Base-by-base conservation (phyloP, 2,113 vertebrate species). In the Caracal caracal region DNA sequence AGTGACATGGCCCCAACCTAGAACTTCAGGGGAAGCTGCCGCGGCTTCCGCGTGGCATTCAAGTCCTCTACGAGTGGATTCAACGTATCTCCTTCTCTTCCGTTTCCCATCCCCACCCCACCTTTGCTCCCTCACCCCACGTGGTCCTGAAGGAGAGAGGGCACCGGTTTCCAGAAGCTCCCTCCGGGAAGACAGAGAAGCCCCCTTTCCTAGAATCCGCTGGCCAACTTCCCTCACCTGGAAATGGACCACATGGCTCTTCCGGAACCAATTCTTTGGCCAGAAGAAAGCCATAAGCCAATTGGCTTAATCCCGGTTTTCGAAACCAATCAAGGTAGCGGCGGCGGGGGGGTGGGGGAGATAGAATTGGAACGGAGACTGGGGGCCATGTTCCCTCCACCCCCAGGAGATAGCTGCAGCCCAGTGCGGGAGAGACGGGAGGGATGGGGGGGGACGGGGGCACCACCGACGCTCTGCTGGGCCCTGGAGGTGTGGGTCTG, bases 41-140 rank as follows among this genome's bases (percentile, higher is more conserved):
- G 56, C 22, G 12, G 43, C 51, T n/a, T 63, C 71, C 1, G 51
- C 1, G 0, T 3, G 12, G 13, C 17, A 0, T 17, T 37, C 17
- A 2, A 0, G 2, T 51, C 35, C 30, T 15, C 47, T 20, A 5
- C 5, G 0, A 0, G 17, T 22, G 71, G 47, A 5, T 47, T 40
- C 37, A 0, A 0, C 0, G 15, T 26, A 4, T 19, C 28, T 66
- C 43, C 53, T 82, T 65, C 22, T 43, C 4, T 22, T 87, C 15
- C 1, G 0, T 9, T 28, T 53, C 51, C 35, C n/a, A 1, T 0
- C 10, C 2, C 43, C 16, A 0, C 26, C 12, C 30, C 33, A 22
- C 9, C 22, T 12, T 6, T 4, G 1, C 0, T 1, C 9, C 19
- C 4, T 35, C 5, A 28, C 8, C 17, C 40, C 2, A 20, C 0